phyloP scores from a whole-genome alignment of 2,797 vertebrate species.

The Carduelis carduelis region DNA sequence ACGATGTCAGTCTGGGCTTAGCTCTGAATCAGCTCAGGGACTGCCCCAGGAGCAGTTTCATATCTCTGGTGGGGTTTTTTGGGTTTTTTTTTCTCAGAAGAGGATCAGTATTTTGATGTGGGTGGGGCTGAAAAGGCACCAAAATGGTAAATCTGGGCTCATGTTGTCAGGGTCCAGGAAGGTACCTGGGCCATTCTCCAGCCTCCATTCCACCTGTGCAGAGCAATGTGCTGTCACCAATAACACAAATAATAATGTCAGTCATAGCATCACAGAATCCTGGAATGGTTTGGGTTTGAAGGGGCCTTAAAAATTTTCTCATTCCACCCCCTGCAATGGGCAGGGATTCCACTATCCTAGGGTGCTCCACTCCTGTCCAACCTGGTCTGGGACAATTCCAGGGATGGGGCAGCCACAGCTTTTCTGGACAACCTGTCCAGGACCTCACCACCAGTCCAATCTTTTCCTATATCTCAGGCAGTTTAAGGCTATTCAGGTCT shows the following conservation, averaged over 20 bases:
- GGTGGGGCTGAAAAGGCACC: not conserved
- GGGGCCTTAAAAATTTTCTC: not conserved
- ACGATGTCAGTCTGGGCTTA: not conserved
- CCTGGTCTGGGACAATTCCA: not conserved
- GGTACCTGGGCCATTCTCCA: not conserved
- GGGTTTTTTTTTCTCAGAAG: not conserved
- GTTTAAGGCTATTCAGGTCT: not conserved
- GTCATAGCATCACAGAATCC: not conserved
- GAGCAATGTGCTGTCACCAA: accelerated
- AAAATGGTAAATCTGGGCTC: too few species aligned
- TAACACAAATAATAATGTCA: not conserved
- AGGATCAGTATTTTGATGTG: not conserved
- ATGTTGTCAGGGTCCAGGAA: not conserved
- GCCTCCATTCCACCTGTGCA: not conserved
- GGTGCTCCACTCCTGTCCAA: accelerated
- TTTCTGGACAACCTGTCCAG: not conserved
- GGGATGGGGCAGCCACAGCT: not conserved
- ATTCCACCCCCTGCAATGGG: not conserved
- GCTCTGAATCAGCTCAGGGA: not conserved
- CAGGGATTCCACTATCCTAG: not conserved
- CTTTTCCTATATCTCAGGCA: not conserved
- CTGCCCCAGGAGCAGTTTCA: not conserved
- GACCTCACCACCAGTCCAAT: not conserved
- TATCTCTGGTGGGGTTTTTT: not conserved
- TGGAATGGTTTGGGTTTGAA: accelerated